phyloP scores from a whole-genome alignment of 2,797 vertebrate genomes.

The Amblyraja radiata region DNA sequence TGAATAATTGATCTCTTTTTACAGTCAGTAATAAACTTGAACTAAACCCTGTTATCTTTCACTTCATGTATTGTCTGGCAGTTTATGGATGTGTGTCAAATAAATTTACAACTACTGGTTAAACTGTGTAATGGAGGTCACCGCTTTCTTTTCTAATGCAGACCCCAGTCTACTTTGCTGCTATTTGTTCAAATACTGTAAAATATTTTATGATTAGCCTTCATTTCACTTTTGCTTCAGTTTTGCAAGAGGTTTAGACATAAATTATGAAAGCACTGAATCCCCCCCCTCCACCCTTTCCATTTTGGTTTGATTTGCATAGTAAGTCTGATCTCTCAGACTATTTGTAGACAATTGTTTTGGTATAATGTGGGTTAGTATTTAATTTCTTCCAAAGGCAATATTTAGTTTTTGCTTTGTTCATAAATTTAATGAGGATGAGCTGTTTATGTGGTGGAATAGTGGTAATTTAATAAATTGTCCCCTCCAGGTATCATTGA shows the following conservation, averaged over 20 bases:
- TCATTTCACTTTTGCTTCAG: not conserved
- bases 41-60: not conserved
- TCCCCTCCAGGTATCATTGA: not conserved
- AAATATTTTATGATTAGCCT: not conserved
- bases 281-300: not conserved
- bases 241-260: not conserved
- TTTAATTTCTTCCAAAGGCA: not conserved
- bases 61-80: slow-evolving; percentile 15
- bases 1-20: slow-evolving; percentile 33
- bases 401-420: not conserved
- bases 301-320: not conserved
- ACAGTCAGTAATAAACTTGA: slow-evolving; percentile 22
- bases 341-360: too few relatives aligned
- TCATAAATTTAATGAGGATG: not conserved
- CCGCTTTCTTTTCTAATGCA: slow-evolving; percentile 1
- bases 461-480: not conserved
- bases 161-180: not conserved
- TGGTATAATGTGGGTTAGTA: not conserved
- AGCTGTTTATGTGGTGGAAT: not conserved
- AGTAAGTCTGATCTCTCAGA: not conserved
- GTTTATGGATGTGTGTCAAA: not conserved
- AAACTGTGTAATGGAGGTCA: slow-evolving; percentile 24
- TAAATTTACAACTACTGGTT: slow-evolving; percentile 28
- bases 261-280: not conserved
- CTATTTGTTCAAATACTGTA: not conserved